These are phyloP conservation scores for Spilogale gracilis DNA, from an alignment of 2,113 vertebrate genomes.

Conservation along the genomic window DNA sequence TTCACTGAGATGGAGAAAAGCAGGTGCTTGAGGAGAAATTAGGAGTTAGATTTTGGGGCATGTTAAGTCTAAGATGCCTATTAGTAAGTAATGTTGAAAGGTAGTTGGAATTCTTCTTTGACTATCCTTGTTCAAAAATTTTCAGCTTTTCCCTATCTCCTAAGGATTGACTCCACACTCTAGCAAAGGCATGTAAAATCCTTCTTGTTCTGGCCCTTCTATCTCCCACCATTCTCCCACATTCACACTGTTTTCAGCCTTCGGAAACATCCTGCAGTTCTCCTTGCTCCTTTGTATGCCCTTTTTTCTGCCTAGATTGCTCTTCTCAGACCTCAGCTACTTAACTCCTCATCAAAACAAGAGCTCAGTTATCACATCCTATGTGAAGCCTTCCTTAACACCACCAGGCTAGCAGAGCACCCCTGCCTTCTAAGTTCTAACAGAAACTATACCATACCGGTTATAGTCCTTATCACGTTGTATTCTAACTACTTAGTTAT, in stretches of 20 bases:
- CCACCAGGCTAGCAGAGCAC: background rate
- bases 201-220: background rate
- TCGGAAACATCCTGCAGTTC: background rate
- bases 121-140: conserved; percentile 35
- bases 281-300: background rate
- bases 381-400: background rate
- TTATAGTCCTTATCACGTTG: background rate
- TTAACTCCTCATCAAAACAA: background rate
- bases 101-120: background rate
- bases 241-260: background rate
- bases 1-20: background rate
- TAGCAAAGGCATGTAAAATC: background rate
- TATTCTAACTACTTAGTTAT: background rate
- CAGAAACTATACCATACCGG: background rate
- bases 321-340: conserved; percentile 22
- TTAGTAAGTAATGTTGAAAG: background rate
- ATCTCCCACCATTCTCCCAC: background rate
- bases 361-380: background rate
- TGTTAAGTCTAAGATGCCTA: background rate
- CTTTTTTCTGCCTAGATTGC: background rate
- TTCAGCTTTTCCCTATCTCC: background rate
- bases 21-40: background rate
- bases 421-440: background rate
- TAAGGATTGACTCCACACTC: background rate
- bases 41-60: background rate